Evolutionary conservation across 2,113 vertebrate genomes (phyloP).

Genomic region (Bothrops jararaca): DNA sequence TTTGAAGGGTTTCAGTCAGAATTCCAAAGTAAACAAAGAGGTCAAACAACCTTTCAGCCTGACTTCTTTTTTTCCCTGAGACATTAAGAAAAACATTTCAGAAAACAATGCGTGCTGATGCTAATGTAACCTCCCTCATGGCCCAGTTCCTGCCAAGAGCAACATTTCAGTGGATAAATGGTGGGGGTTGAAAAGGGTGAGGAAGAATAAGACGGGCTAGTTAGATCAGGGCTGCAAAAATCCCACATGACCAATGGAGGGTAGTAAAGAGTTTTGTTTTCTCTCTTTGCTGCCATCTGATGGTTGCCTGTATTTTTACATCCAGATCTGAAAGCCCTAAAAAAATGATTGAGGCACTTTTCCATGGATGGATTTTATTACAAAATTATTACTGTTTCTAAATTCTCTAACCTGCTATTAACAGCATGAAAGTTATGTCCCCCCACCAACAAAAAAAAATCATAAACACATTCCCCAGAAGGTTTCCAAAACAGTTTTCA

Average conservation of each 20-base stretch:
- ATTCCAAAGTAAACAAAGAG: slow-evolving; percentile 69
- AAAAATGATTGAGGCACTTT: slow-evolving; percentile 20
- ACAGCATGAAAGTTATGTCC: neutral
- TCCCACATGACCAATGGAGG: neutral
- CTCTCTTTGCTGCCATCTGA: neutral
- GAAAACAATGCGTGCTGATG: slow-evolving; percentile 66
- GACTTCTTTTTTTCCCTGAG: slow-evolving; percentile 53
- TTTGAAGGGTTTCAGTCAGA: slow-evolving; percentile 65
- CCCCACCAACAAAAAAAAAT: neutral
- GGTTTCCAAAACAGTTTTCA: neutral
- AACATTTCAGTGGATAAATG: slow-evolving; percentile 67
- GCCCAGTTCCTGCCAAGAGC: slow-evolving; percentile 66
- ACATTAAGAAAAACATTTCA: slow-evolving; percentile 70
- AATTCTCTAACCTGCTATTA: neutral
- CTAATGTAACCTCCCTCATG: slow-evolving; percentile 68
- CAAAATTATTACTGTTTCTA: neutral
- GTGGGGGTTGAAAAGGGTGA: slow-evolving; percentile 42
- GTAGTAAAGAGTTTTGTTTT: neutral
- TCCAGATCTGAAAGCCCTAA: neutral
- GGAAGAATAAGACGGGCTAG: slow-evolving; percentile 31
- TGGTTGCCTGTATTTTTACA: neutral
- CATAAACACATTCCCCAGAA: neutral
- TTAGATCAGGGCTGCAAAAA: neutral
- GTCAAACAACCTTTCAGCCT: slow-evolving; percentile 67
- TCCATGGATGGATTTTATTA: neutral